phyloP scores from a whole-genome alignment of 2,888 invertebrate species.

The Hydrotaea cyrtoneurina region DNA sequence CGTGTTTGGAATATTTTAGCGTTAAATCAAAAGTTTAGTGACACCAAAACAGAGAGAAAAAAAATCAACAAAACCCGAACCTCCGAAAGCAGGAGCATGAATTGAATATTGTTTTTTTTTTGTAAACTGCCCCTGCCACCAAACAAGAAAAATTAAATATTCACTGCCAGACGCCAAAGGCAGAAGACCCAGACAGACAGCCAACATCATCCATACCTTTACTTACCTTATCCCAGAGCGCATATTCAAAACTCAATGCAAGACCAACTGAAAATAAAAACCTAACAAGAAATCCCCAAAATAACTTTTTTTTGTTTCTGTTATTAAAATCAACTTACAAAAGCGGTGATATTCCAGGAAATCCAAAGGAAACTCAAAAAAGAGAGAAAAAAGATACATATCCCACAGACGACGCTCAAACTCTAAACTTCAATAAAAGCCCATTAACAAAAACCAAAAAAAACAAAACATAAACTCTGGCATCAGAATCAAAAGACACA shows the following conservation, averaged over 20 bases:
- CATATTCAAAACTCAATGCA: background rate
- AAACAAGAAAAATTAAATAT: slow-evolving; percentile 36
- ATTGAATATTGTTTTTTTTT: background rate
- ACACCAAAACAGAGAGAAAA: slow-evolving; percentile 45
- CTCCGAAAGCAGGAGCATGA: too few species aligned
- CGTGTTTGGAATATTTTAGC: slow-evolving; percentile 56
- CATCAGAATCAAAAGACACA: slow-evolving; percentile 5
- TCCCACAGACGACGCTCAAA: slow-evolving; percentile 23
- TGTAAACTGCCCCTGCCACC: background rate
- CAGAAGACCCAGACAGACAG: slow-evolving; percentile 41
- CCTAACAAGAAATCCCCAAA: slow-evolving; percentile 7
- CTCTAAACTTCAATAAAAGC: slow-evolving; percentile 28
- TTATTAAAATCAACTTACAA: slow-evolving; percentile 33
- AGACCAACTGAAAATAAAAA: slow-evolving; percentile 11
- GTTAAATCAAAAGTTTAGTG: slow-evolving; percentile 61
- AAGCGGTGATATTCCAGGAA: slow-evolving; percentile 35
- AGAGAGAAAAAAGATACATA: background rate
- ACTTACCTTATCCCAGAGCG: slow-evolving; percentile 14
- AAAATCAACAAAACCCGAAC: background rate
- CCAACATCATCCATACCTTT: too few species aligned
- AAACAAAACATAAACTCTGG: background rate
- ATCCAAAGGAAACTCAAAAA: slow-evolving; percentile 10
- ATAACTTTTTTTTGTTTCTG: background rate
- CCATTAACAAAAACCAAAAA: slow-evolving; percentile 1
- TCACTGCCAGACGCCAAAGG: slow-evolving; percentile 42